phyloP scores from a whole-genome alignment of 2,797 vertebrate genomes.

The Anas acuta region DNA sequence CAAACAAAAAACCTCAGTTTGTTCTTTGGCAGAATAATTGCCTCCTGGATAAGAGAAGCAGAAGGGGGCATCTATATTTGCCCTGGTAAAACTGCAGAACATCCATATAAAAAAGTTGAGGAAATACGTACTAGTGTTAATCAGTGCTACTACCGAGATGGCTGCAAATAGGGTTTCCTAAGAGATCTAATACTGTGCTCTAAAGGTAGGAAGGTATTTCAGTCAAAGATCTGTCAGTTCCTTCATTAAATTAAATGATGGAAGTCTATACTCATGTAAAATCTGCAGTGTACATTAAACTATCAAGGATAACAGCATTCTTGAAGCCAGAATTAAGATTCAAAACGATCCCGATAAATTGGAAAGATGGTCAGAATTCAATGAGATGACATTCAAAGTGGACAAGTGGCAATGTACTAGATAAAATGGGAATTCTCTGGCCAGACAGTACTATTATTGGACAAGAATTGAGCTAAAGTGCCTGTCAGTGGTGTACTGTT shows the following conservation, averaged over 20 bases:
- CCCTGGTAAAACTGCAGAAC: background rate
- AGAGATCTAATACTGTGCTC: constrained; percentile 1
- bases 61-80: background rate
- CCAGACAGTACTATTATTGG: background rate
- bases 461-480: background rate
- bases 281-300: constrained; percentile 1
- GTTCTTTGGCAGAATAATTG: background rate
- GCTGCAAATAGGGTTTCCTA: background rate
- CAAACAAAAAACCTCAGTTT: background rate
- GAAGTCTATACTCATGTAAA: background rate
- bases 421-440: background rate
- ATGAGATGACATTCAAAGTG: background rate
- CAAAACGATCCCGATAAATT: background rate
- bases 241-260: constrained; percentile 43
- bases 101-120: background rate
- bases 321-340: background rate
- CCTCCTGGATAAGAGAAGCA: background rate
- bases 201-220: background rate
- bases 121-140: background rate
- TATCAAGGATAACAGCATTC: constrained; percentile 7
- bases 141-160: background rate
- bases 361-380: background rate
- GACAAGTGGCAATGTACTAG: background rate
- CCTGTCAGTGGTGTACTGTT: rapidly evolving
- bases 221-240: background rate